Percentiles rank a stretch among this genome's conserved stretches.
Evolutionary conservation across 2,888 invertebrate genomes (phyloP).

Genomic region (Drosophila mimica): DNA sequence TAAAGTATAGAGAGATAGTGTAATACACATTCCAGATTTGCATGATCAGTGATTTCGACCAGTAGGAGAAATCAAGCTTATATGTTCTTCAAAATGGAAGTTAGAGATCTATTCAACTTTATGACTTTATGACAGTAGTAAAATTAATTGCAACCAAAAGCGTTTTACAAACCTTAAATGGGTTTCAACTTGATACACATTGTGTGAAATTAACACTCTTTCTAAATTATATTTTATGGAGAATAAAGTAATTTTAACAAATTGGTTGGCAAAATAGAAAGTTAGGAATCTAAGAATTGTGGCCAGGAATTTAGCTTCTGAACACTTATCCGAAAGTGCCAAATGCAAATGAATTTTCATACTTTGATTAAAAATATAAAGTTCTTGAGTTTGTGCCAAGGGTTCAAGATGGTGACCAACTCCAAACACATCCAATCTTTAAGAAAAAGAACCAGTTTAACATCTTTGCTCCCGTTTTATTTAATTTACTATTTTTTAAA

Average conservation of each 20-base stretch:
- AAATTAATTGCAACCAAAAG: conserved; percentile 22
- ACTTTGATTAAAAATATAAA: not conserved
- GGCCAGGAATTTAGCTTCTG: not conserved
- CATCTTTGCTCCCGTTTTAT: not conserved
- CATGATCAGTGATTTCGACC: conserved; percentile 4
- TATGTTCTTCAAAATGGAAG: conserved; percentile 14
- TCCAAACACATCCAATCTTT: not conserved
- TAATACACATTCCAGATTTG: conserved; percentile 22
- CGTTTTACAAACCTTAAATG: conserved; percentile 7
- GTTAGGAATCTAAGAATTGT: not conserved
- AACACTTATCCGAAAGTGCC: not conserved
- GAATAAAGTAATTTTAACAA: not conserved
- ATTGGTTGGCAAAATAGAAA: not conserved
- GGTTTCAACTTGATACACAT: not conserved
- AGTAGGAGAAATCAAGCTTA: conserved; percentile 4
- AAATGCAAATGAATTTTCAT: not conserved
- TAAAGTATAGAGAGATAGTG: conserved; percentile 12
- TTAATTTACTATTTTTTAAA: not conserved
- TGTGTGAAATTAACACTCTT: conserved; percentile 8
- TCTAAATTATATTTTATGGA: not conserved
- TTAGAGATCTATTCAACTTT: conserved; percentile 5
- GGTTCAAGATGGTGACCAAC: not conserved
- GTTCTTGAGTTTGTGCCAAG: not conserved
- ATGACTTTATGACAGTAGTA: conserved; percentile 33
- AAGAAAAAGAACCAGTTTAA: not conserved